A percentile compares a stretch with the other conserved stretches of the same genome.
phyloP scores from a whole-genome alignment of 2,888 invertebrate genomes.

The Dolomedes plantarius region DNA sequence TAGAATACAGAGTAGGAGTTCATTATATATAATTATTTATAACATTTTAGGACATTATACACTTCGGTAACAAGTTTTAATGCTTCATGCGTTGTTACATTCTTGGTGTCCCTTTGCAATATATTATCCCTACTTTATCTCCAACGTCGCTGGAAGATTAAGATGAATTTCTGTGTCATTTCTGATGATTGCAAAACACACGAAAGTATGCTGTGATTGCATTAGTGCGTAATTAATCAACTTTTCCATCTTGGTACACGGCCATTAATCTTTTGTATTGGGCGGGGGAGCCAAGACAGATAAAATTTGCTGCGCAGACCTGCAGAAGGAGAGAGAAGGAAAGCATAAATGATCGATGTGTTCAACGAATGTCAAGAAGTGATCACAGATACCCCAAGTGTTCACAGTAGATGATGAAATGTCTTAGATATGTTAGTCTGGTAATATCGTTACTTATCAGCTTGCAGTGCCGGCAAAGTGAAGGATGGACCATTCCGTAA shows the following conservation, averaged over 20 bases:
- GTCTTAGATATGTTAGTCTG: not conserved
- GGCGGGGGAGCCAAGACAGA: slow-evolving; percentile 1
- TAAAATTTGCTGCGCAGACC: not conserved
- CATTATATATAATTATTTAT: too few relatives aligned
- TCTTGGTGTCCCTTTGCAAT: too few relatives aligned
- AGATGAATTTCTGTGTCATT: not conserved
- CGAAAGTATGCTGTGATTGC: not conserved
- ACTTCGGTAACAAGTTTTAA: too few relatives aligned
- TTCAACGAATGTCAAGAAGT: not conserved
- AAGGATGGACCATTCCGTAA: too few relatives aligned
- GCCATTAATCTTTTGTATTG: slow-evolving; percentile 4
- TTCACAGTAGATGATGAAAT: not conserved
- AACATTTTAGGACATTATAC: too few relatives aligned
- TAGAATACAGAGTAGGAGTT: too few relatives aligned
- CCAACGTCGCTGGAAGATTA: not conserved
- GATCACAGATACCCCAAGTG: not conserved
- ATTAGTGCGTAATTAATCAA: slow-evolving; percentile 13
- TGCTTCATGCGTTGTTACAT: too few relatives aligned
- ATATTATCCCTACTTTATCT: not conserved
- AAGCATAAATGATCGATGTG: not conserved
- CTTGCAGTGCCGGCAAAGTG: too few relatives aligned
- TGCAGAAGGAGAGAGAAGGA: not conserved
- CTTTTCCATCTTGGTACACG: not conserved
- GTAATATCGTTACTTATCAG: not conserved
- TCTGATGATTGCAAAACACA: not conserved